Conservation (phyloP, 2,113 vertebrate genomes). For the Bucco capensis region DNA sequence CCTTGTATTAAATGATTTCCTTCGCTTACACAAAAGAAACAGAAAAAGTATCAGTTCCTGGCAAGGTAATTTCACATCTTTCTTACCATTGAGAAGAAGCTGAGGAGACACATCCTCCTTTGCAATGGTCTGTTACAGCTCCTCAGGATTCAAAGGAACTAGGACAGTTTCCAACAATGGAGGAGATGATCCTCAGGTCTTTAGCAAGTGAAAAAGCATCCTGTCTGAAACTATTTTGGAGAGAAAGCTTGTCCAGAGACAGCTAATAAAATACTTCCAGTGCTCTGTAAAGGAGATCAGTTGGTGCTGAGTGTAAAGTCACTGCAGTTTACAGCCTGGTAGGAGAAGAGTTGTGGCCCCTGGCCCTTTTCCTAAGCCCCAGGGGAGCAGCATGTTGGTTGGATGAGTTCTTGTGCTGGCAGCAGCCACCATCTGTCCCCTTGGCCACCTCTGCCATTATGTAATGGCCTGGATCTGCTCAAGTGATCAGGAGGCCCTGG, state of each 20-base stretch:
- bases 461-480: neutral
- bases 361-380: neutral
- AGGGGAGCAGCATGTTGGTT: accelerated
- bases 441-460: slow-evolving; percentile 2
- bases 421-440: slow-evolving; percentile 22
- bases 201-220: slow-evolving; percentile 27
- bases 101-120: neutral
- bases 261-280: slow-evolving; percentile 1
- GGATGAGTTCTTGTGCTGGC: neutral
- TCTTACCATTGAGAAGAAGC: slow-evolving; percentile 20
- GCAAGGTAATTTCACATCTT: slow-evolving; percentile 18
- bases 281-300: neutral
- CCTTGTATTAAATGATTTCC: neutral
- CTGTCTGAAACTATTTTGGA: slow-evolving; percentile 47
- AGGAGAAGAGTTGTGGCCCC: accelerated
- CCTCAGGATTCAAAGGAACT: slow-evolving; percentile 23
- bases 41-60: neutral
- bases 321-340: accelerated
- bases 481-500: neutral
- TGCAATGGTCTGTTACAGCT: neutral
- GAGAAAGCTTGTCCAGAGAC: slow-evolving; percentile 4
- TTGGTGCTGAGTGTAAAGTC: neutral
- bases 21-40: neutral
- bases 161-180: slow-evolving; percentile 11
- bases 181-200: slow-evolving; percentile 16